A percentile compares a stretch with the other conserved stretches of the same genome.
phyloP scores from a whole-genome alignment of 2,113 vertebrate genomes.

The Ciconia maguari region DNA sequence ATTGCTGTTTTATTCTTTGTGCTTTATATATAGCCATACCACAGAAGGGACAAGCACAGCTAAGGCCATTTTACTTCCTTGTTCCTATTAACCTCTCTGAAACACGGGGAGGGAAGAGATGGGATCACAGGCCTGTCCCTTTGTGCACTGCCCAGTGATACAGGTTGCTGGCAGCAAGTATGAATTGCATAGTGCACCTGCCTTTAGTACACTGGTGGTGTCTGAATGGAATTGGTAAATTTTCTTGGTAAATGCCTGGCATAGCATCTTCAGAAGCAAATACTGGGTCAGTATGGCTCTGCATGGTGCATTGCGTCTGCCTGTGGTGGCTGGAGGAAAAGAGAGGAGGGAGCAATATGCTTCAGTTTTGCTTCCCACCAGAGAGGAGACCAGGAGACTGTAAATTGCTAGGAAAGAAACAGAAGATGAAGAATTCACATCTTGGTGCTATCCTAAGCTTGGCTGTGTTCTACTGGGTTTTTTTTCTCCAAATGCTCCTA shows the following conservation, averaged over 20 bases:
- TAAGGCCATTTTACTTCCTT: background rate
- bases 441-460: background rate
- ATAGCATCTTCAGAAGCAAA: background rate
- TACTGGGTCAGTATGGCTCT: background rate
- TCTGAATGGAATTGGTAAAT: background rate
- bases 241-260: background rate
- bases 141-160: background rate
- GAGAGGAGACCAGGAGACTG: background rate
- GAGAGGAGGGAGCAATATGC: background rate
- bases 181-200: background rate
- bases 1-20: background rate
- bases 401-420: background rate
- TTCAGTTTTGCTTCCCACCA: background rate
- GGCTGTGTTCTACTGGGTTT: background rate
- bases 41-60: background rate
- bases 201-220: background rate
- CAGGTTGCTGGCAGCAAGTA: background rate
- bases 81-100: background rate
- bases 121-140: background rate
- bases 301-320: background rate
- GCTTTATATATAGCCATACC: background rate
- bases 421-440: background rate
- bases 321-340: background rate
- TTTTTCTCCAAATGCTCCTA: background rate
- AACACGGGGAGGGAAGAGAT: background rate